Conservation (phyloP, 37 sponge, comb jelly and placozoan species). For the Tethya wilhelma region DNA sequence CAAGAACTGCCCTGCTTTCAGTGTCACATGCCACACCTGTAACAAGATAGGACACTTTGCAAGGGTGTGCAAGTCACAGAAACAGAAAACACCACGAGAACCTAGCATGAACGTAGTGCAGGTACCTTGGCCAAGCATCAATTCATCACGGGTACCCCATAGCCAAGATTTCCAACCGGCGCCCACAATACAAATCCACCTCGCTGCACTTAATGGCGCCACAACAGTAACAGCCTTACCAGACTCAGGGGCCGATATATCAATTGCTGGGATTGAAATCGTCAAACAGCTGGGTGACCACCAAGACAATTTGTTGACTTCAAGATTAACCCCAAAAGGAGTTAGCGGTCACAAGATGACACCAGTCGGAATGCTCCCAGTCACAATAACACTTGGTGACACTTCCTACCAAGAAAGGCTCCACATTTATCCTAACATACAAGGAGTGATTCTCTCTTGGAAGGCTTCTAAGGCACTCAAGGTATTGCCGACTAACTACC, state of each 20-base stretch:
- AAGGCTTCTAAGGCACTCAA: conserved; percentile 27
- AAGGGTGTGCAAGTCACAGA: conserved; percentile 14
- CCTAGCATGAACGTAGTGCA: not conserved
- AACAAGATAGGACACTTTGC: conserved; percentile 38
- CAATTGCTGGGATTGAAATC: conserved; percentile 6
- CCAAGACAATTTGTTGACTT: conserved; percentile 35
- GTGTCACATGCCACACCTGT: conserved; percentile 26
- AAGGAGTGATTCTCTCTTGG: conserved; percentile 31
- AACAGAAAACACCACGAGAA: not conserved
- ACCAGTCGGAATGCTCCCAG: conserved; percentile 39
- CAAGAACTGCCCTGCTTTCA: conserved; percentile 22
- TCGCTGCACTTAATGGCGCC: conserved; percentile 14
- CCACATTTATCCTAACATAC: conserved; percentile 32
- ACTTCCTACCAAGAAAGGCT: not conserved
- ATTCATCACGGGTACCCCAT: not conserved
- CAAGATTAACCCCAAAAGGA: conserved; percentile 17
- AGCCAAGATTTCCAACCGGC: conserved; percentile 2
- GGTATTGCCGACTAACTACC: conserved; percentile 27
- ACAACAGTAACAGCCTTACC: conserved; percentile 11
- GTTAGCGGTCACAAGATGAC: conserved; percentile 25
- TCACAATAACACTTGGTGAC: conserved; percentile 1
- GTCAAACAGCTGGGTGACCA: conserved; percentile 20
- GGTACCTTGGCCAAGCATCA: not conserved
- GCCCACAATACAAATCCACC: conserved; percentile 34
- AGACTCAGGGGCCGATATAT: conserved; percentile 48